Percentiles rank a stretch among this genome's conserved stretches.
phyloP scores from a whole-genome alignment of 2,888 invertebrate species.

The Scrobipalpa atriplicella region DNA sequence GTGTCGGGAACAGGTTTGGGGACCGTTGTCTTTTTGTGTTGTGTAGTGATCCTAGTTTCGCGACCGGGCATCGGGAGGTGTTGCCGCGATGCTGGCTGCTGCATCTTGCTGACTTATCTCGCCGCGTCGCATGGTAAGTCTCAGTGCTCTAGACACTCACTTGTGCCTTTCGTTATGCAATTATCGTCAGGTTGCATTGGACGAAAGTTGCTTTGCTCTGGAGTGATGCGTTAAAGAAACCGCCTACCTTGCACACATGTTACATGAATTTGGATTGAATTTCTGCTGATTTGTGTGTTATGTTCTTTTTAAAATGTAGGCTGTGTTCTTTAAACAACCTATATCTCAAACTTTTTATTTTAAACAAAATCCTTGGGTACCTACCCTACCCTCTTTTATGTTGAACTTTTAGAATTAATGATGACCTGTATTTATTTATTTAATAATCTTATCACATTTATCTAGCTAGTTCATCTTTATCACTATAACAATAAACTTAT shows the following conservation, averaged over 20 bases:
- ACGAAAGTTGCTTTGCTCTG: conserved; percentile 11
- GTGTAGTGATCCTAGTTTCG: conserved; percentile 61
- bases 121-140: conserved; percentile 32
- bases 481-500: neutral
- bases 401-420: neutral
- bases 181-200: conserved; percentile 26
- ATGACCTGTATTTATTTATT: neutral
- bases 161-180: conserved; percentile 32
- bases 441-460: neutral
- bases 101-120: conserved; percentile 25
- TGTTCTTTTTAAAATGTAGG: neutral
- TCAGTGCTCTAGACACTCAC: conserved; percentile 27
- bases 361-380: neutral
- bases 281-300: neutral
- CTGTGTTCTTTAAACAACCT: neutral
- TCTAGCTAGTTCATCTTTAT: conserved; percentile 1
- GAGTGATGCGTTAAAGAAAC: neutral
- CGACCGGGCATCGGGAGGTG: conserved; percentile 55
- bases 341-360: neutral
- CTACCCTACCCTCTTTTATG: neutral
- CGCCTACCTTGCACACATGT: neutral
- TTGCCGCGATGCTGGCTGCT: conserved; percentile 55
- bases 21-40: conserved; percentile 73
- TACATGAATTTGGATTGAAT: neutral
- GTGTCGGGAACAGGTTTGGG: conserved; percentile 68